Evolutionary conservation across 2,797 vertebrate species (phyloP).

Genomic region (Bradypodion pumilum): DNA sequence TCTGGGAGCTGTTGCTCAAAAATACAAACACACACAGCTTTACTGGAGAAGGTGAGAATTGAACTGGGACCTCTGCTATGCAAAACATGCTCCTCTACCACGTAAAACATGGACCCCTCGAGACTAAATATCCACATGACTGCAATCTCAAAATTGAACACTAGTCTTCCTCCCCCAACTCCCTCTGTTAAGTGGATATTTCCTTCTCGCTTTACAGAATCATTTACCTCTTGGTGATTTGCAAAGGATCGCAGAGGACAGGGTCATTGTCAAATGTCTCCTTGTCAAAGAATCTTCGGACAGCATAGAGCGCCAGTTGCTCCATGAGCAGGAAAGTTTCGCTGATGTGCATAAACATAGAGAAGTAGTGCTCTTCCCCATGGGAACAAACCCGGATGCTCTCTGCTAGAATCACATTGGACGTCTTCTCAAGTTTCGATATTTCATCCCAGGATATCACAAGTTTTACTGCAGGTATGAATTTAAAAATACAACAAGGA

Average conservation of each 20-base stretch:
- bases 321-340: conserved; percentile 97
- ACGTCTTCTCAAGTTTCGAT: conserved; percentile 91
- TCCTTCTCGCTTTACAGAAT: not conserved
- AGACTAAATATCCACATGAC: no score
- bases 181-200: no score
- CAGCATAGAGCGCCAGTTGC: conserved; percentile 91
- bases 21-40: no score
- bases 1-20: no score
- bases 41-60: no score
- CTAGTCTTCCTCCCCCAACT: no score
- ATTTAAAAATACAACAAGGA: not conserved
- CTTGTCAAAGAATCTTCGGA: conserved; percentile 94
- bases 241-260: conserved; percentile 87
- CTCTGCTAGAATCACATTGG: conserved; percentile 92
- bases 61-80: no score
- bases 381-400: conserved; percentile 89
- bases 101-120: not conserved
- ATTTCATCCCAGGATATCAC: conserved; percentile 94
- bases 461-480: conserved; percentile 87
- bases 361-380: conserved; percentile 95
- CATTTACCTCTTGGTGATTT: conserved; percentile 93
- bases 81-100: not conserved
- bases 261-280: conserved; percentile 89
- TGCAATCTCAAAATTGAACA: no score
- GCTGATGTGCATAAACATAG: conserved; percentile 94